phyloP scores from a whole-genome alignment of 2,888 invertebrate species.

The Xanthia togata region DNA sequence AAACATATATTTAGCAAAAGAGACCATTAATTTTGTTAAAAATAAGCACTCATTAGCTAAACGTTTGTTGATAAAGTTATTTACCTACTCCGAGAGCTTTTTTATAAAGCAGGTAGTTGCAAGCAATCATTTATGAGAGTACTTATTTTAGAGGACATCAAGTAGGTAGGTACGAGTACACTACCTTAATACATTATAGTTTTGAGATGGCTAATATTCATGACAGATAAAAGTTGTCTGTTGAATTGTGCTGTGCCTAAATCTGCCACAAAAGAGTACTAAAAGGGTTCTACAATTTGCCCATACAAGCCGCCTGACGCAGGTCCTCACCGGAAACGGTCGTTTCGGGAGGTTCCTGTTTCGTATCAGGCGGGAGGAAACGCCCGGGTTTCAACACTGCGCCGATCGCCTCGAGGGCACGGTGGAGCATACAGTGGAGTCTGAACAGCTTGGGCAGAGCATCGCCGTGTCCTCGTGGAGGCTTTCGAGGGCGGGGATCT shows the following conservation, averaged over 20 bases:
- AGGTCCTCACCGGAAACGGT: too few relatives aligned
- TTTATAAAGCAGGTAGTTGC: constrained; percentile 24
- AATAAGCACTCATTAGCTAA: constrained; percentile 54
- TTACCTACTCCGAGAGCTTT: constrained; percentile 20
- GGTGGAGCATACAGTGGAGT: too few relatives aligned
- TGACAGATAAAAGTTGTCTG: background rate
- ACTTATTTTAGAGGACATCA: constrained; percentile 33
- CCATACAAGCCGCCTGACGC: too few relatives aligned
- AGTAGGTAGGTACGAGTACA: background rate
- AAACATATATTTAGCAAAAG: constrained; percentile 50
- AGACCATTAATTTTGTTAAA: constrained; percentile 55
- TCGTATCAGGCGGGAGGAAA: too few relatives aligned
- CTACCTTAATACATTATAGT: background rate
- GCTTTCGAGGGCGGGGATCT: too few relatives aligned
- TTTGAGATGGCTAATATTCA: background rate
- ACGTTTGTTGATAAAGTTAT: constrained; percentile 43
- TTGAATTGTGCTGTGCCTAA: background rate
- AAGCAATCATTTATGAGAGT: constrained; percentile 27
- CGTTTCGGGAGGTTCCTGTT: too few relatives aligned
- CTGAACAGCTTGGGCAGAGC: too few relatives aligned
- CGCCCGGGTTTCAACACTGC: too few relatives aligned
- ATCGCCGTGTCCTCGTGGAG: too few relatives aligned
- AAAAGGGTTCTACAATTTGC: background rate
- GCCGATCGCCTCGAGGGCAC: too few relatives aligned
- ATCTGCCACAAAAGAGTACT: background rate